Base-by-base conservation (phyloP, 2,113 vertebrate species). In the Nothocercus julius region DNA sequence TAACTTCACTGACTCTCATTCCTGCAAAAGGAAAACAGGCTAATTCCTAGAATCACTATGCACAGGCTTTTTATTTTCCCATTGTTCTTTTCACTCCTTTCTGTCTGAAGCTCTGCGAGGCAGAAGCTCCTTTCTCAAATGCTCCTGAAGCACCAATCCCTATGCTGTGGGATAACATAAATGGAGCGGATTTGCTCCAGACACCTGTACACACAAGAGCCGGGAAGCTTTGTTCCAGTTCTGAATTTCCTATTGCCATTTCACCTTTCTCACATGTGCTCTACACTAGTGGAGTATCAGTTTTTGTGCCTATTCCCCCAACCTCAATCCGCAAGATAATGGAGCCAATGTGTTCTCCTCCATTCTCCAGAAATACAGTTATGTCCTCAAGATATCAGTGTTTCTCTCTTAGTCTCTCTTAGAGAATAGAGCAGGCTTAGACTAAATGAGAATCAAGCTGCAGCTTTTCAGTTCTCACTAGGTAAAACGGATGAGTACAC, bases 391-490 rank as follows among this genome's bases (percentile, higher is more conserved):
- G 20, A 64, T 36, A 30, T 86, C 36, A 18, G 9, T 5, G 38
- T 61, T 80, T 89, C 36, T 70, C 15, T 84, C 62, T 87, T 36
- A 36, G 36, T 36, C 36, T 36, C 36, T 36, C 36, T 45, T 45
- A 49, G 49, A 49, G 11, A 22, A 40, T 2, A 88, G 25, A 83
- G 19, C 12, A 62, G 56, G 10, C 9, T 36, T 25, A 61, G 13
- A 81, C 92, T 67, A 81, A 81, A 81, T 22, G 25, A 76, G 74
- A 90, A 90, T 74, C 62, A 64, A 66, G 66, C 30, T 68, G 27
- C 61, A 90, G 90, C 54, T 75, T 72, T 95, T 95, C 59, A 92
- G 58, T n/a, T 85, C 49, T 82, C 58, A 74, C n/a, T 82, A 93
- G 82, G 78, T 95, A 85, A 62, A 79, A 51, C 0, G 10, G 59